Percentiles rank a stretch among this genome's conserved stretches.
Evolutionary conservation across 2,113 vertebrate species (phyloP).

Genomic region (Galeopterus variegatus): DNA sequence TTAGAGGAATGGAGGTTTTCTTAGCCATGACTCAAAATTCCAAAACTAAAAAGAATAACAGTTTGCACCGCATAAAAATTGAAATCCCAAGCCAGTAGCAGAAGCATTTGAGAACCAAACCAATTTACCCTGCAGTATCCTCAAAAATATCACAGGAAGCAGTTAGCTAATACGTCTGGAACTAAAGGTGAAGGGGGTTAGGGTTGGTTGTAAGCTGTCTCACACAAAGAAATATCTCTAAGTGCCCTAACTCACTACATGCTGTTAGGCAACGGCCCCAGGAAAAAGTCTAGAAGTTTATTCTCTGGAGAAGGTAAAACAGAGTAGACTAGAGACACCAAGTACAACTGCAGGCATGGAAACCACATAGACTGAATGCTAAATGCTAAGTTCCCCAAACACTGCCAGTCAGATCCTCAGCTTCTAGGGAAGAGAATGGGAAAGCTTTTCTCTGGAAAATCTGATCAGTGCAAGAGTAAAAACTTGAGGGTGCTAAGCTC

Average conservation of each 20-base stretch:
- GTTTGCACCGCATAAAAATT: constrained; percentile 49
- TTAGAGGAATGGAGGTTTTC: background rate
- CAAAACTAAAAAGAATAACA: constrained; percentile 10
- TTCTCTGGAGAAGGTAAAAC: background rate
- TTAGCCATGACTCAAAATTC: constrained; percentile 32
- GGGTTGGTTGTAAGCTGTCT: background rate
- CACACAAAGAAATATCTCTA: background rate
- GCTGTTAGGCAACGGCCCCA: background rate
- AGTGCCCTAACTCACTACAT: background rate
- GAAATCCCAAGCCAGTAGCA: constrained; percentile 22
- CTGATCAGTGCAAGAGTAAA: background rate
- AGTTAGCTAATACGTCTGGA: background rate
- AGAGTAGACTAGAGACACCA: background rate
- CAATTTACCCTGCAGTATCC: background rate
- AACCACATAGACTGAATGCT: background rate
- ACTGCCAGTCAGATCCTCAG: background rate
- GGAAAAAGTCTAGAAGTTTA: background rate
- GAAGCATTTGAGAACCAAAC: background rate
- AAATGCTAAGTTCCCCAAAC: background rate
- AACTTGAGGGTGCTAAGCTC: background rate
- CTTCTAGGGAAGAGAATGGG: background rate
- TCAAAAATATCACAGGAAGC: background rate
- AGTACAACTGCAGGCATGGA: background rate
- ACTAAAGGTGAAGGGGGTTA: background rate
- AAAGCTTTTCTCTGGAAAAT: constrained; percentile 1